phyloP scores from a whole-genome alignment of 2,888 invertebrate genomes.

The Eugnorisma glareosa region DNA sequence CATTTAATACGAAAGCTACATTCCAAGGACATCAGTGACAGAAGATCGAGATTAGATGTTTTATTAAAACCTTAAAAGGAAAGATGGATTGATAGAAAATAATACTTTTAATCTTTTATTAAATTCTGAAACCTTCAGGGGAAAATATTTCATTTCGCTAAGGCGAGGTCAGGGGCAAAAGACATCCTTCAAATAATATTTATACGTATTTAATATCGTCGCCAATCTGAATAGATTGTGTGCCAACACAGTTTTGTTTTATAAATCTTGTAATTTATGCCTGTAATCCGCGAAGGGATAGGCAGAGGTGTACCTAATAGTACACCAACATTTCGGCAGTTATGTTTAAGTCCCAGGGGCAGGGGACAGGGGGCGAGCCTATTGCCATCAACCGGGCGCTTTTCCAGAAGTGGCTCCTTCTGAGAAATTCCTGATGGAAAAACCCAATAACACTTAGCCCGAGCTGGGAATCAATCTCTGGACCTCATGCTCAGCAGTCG shows the following conservation, averaged over 20 bases:
- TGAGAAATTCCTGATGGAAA: too few relatives aligned
- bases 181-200: slow-evolving; percentile 39
- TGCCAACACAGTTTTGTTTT: not conserved
- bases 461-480: too few relatives aligned
- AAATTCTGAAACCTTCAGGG: slow-evolving; percentile 42
- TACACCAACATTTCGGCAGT: too few relatives aligned
- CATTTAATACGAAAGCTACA: slow-evolving; percentile 29
- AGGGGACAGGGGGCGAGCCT: too few relatives aligned
- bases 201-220: slow-evolving; percentile 42
- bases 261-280: too few relatives aligned
- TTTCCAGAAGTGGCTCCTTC: too few relatives aligned
- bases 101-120: slow-evolving; percentile 59
- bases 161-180: slow-evolving; percentile 45
- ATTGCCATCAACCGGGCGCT: too few relatives aligned
- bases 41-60: slow-evolving; percentile 45
- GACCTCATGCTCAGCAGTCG: too few relatives aligned
- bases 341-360: too few relatives aligned
- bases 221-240: slow-evolving; percentile 6
- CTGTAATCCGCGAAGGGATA: too few relatives aligned
- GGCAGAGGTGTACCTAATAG: too few relatives aligned
- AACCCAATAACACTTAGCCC: too few relatives aligned
- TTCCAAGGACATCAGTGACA: slow-evolving; percentile 46
- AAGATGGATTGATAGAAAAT: slow-evolving; percentile 58
- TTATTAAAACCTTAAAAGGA: slow-evolving; percentile 49
- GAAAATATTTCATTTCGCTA: slow-evolving; percentile 57